A percentile compares a stretch with the other conserved stretches of the same genome.
Evolutionary conservation across 1,140 invertebrate genomes (phyloP).

Genomic region (Diprion similis): DNA sequence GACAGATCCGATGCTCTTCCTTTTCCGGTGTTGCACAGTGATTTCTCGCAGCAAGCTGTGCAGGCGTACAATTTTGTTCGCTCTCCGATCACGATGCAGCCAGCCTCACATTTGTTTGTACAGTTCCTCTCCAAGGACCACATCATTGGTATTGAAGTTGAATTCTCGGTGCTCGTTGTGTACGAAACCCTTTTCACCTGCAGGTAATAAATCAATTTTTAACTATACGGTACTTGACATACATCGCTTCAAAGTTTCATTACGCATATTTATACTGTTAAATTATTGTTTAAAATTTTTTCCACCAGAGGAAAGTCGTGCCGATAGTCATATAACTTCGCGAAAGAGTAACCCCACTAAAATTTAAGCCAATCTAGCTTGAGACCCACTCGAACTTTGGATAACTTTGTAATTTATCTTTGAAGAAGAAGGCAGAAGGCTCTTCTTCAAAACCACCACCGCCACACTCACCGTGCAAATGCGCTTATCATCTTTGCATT

Average conservation of each 20-base stretch:
- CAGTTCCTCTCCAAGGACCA: constrained; percentile 86
- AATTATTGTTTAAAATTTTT: too few species aligned
- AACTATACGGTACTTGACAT: background rate
- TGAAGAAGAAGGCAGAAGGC: too few species aligned
- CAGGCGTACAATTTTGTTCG: constrained; percentile 85
- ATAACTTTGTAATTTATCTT: too few species aligned
- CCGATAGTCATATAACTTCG: too few species aligned
- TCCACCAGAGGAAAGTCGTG: too few species aligned
- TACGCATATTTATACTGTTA: too few species aligned
- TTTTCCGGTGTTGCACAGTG: constrained; percentile 79
- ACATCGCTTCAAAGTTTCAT: background rate
- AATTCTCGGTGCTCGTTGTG: constrained; percentile 81
- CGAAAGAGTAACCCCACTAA: too few species aligned
- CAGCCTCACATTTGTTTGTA: constrained; percentile 80
- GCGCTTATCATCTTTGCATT: constrained; percentile 76
- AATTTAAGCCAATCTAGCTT: too few species aligned
- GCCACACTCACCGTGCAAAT: constrained; percentile 74
- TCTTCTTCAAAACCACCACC: background rate
- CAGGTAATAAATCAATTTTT: constrained; percentile 30
- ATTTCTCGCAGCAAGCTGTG: constrained; percentile 79
- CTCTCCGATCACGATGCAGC: constrained; percentile 86
- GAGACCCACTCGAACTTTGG: too few species aligned
- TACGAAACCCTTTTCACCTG: constrained; percentile 85
- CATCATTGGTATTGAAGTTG: constrained; percentile 75
- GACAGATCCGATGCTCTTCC: constrained; percentile 53